Conservation (phyloP, 2,888 invertebrate genomes). For the Cryptus armator region DNA sequence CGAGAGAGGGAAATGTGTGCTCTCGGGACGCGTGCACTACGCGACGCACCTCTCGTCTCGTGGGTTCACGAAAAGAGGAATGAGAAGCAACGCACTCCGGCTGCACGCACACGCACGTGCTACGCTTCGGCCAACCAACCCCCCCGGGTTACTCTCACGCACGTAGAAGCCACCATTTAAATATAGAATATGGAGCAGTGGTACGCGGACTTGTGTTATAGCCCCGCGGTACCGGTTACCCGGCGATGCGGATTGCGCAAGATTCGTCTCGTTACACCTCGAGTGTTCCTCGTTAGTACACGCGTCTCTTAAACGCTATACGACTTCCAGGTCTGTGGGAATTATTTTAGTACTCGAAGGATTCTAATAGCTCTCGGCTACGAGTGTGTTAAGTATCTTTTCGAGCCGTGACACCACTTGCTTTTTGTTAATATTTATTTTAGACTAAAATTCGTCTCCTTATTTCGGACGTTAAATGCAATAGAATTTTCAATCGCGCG, state of each 20-base stretch:
- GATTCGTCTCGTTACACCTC: constrained; percentile 51
- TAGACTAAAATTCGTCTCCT: background rate
- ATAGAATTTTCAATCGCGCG: background rate
- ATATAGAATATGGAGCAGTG: constrained; percentile 84
- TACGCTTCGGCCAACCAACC: constrained; percentile 55
- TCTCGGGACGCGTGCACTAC: constrained; percentile 31
- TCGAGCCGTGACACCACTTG: background rate
- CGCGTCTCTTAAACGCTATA: constrained; percentile 7
- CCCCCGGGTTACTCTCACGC: constrained; percentile 67
- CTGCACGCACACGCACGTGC: constrained; percentile 74
- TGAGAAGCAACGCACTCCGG: constrained; percentile 47
- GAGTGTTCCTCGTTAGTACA: constrained; percentile 46
- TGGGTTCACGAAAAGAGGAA: constrained; percentile 41
- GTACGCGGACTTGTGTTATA: constrained; percentile 66
- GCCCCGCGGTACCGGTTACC: constrained; percentile 36
- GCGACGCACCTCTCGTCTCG: constrained; percentile 14
- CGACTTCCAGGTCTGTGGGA: constrained; percentile 24
- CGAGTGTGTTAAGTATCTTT: background rate
- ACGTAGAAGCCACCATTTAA: constrained; percentile 76
- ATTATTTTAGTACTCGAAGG: constrained; percentile 30
- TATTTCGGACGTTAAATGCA: background rate
- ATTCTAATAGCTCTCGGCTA: constrained; percentile 10
- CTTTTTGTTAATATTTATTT: background rate
- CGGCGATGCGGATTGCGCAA: constrained; percentile 55
- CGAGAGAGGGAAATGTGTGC: constrained; percentile 11